Evolutionary conservation across 2,797 vertebrate species (phyloP), one percentile per base, ranked within the genome.

Genomic region (Coracias cyanogaster): DNA sequence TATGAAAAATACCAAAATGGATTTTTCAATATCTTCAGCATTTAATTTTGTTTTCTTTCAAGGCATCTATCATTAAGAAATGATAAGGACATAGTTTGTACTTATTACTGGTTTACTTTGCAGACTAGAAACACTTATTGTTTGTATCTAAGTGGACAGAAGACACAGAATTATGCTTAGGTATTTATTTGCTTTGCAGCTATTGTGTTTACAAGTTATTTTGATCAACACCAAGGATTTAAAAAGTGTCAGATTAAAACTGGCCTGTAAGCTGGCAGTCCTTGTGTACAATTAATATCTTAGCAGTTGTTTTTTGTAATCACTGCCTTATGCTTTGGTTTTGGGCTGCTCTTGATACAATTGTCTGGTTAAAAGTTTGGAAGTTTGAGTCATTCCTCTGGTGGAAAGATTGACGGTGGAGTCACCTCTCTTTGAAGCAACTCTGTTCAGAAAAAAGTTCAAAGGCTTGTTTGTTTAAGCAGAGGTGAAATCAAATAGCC

Each of bases 1-100:
- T 20, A 13, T 45, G 0, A 0, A 10, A 76, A 82, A 69, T 26
- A 45, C 1, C 6, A 46, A 62, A 58, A 61, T 29, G 0, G 29
- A 17, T 57, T 52, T 4, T 55, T 84, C 71, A 11, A 82, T 70
- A 52, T 3, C 10, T 88, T 88, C 9, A 41, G 14, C 10, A 77
- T 88, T 80, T 45, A 31, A 65, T 81, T 80, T 74, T 62, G 7
- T 22, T 87, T 85, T 49, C 4, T 39, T 91, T 76, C 19, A 65
- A 65, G 33, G 17, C 15, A 66, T 6, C 79, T 71, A 19, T 7
- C 3, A 33, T 39, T 82, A 76, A 72, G 37, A 66, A 57, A 39
- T 43, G 9, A 7, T 43, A 43, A 43, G 41, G 28, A 51, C 10
- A 21, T 1, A 28, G 24, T 81, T 89, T 83, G 10, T 17, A 37